Conservation (phyloP, 2,113 vertebrate species). For the Anhinga rufa region DNA sequence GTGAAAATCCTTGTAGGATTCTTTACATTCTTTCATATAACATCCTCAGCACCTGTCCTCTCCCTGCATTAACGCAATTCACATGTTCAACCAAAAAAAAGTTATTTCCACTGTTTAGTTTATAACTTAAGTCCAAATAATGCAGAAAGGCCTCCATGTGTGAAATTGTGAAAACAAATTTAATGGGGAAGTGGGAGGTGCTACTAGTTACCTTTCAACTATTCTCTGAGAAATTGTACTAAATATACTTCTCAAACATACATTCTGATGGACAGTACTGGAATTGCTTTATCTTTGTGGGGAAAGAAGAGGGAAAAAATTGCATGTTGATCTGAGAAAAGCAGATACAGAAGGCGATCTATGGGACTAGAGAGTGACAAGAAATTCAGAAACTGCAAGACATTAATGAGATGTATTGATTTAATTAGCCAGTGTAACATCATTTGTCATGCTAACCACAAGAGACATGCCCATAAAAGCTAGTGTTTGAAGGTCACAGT, state of each 20-base stretch:
- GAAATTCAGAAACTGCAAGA: conserved; percentile 11
- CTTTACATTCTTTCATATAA: background rate
- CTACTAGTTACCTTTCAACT: background rate
- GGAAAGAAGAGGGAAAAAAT: background rate
- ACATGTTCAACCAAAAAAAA: background rate
- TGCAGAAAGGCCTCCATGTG: background rate
- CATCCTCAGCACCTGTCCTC: background rate
- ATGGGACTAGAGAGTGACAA: background rate
- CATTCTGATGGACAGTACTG: background rate
- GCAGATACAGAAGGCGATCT: background rate
- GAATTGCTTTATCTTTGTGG: background rate
- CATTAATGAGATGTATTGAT: conserved; percentile 43
- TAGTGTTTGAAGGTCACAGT: conserved; percentile 38
- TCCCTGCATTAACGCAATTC: background rate
- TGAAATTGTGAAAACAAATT: background rate
- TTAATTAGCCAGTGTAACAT: conserved; percentile 25
- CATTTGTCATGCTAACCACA: conserved; percentile 40
- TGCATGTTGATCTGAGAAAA: background rate
- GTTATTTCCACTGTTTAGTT: background rate
- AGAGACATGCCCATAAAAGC: background rate
- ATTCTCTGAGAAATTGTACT: background rate
- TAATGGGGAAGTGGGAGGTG: background rate
- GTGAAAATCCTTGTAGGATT: background rate
- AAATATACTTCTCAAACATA: background rate
- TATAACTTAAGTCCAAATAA: background rate